phyloP scores from a whole-genome alignment of 2,797 vertebrate genomes.

The Spatula clypeata region DNA sequence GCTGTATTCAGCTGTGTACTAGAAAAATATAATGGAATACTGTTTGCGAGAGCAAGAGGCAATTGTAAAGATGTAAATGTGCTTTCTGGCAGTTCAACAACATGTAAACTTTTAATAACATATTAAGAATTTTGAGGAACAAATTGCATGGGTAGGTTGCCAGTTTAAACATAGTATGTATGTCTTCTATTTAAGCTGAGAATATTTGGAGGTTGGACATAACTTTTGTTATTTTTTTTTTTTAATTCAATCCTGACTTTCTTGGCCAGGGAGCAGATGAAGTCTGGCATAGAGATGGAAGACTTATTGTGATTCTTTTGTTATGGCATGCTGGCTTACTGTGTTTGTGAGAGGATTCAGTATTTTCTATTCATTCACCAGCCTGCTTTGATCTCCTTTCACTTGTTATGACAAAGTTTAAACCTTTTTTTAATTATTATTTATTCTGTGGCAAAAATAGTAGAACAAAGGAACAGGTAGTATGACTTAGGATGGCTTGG shows the following conservation, averaged over 20 bases:
- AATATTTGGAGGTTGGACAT: background rate
- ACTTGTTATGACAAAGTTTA: background rate
- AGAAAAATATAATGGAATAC: slow-evolving; percentile 81
- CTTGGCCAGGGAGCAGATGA: background rate
- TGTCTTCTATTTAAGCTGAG: background rate
- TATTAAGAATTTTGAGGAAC: slow-evolving; percentile 22
- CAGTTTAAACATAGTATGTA: slow-evolving; percentile 1
- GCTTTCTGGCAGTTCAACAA: slow-evolving; percentile 65
- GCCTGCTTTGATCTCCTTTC: slow-evolving; percentile 14
- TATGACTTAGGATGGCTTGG: background rate
- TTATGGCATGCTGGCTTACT: background rate
- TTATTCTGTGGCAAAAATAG: background rate
- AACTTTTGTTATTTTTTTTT: background rate
- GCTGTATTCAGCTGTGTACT: slow-evolving; percentile 82
- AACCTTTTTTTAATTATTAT: background rate
- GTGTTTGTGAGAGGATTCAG: background rate
- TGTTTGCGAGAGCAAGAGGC: slow-evolving; percentile 79
- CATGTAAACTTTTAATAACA: slow-evolving; percentile 26
- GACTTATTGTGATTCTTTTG: slow-evolving; percentile 32
- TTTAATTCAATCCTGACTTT: background rate
- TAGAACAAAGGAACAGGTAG: background rate
- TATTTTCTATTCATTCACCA: slow-evolving; percentile 27
- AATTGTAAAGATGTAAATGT: slow-evolving; percentile 76
- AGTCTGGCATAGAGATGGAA: slow-evolving; percentile 40
- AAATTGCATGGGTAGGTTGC: slow-evolving; percentile 2